Conservation (phyloP, 2,888 invertebrate genomes). For the Zeuzera pyrina region DNA sequence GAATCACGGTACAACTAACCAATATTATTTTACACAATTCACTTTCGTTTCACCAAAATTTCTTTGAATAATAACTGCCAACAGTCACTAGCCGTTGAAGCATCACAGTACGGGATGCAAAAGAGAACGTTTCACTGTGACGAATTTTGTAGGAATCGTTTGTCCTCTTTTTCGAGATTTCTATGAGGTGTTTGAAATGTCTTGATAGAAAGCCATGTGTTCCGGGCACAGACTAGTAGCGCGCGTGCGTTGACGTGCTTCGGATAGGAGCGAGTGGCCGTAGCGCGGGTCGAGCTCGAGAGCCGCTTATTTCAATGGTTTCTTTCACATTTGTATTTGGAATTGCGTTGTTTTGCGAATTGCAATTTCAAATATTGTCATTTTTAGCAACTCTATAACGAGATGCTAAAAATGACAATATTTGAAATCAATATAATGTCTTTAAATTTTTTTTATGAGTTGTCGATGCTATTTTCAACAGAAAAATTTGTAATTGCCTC, state of each 20-base stretch:
- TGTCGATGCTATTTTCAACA: too few species aligned
- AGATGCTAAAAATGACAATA: not conserved
- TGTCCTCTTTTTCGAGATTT: too few species aligned
- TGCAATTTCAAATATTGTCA: too few species aligned
- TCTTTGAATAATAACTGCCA: too few species aligned
- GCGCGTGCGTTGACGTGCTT: constrained; percentile 54
- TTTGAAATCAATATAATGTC: too few species aligned
- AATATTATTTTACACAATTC: constrained; percentile 19
- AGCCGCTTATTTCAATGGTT: constrained; percentile 9
- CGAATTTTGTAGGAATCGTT: too few species aligned
- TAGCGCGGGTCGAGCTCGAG: constrained; percentile 25
- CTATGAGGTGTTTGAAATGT: constrained; percentile 26
- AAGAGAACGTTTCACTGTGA: too few species aligned
- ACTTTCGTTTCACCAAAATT: constrained; percentile 29
- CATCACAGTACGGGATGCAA: too few species aligned
- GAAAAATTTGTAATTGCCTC: too few species aligned
- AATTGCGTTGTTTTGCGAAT: constrained; percentile 3
- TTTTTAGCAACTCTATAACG: not conserved
- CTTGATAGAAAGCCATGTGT: constrained; percentile 55
- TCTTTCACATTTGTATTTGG: constrained; percentile 9
- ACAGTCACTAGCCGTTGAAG: too few species aligned
- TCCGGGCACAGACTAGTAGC: constrained; percentile 49
- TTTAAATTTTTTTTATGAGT: too few species aligned
- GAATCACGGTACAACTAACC: constrained; percentile 9
- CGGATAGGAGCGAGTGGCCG: constrained; percentile 46